Evolutionary conservation across 2,113 vertebrate species (phyloP).

Genomic region (Ictalurus punctatus): DNA sequence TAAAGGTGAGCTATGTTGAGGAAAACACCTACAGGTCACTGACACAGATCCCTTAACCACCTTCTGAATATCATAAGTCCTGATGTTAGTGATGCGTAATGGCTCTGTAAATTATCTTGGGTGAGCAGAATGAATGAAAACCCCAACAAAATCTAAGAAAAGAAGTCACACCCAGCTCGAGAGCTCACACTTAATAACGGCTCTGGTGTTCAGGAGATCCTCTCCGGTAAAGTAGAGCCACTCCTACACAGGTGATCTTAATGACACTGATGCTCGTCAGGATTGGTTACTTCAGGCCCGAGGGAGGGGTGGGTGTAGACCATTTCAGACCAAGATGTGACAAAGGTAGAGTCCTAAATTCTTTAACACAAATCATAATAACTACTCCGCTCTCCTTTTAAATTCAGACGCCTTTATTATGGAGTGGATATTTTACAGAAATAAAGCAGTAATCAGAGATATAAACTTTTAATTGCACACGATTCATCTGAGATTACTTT

Average conservation of each 20-base stretch:
- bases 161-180: not conserved
- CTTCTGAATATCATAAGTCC: not conserved
- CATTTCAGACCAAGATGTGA: not conserved
- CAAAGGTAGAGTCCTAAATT: not conserved
- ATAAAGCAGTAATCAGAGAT: not conserved
- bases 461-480: not conserved
- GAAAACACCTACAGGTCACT: not conserved
- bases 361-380: not conserved
- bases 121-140: not conserved
- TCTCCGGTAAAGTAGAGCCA: not conserved
- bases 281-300: not conserved
- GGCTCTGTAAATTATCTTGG: not conserved
- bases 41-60: not conserved
- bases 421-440: not conserved
- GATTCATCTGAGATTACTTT: not conserved
- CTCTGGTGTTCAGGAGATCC: not conserved
- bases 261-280: conserved; percentile 11
- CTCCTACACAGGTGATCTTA: conserved; percentile 38
- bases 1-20: not conserved
- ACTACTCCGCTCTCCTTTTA: not conserved
- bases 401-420: too few species aligned
- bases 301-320: too few species aligned
- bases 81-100: not conserved
- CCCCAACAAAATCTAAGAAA: not conserved
- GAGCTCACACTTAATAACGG: not conserved